Evolutionary conservation across 2,113 vertebrate species (phyloP), one percentile per base, ranked within the genome.

Genomic region (Solea solea): DNA sequence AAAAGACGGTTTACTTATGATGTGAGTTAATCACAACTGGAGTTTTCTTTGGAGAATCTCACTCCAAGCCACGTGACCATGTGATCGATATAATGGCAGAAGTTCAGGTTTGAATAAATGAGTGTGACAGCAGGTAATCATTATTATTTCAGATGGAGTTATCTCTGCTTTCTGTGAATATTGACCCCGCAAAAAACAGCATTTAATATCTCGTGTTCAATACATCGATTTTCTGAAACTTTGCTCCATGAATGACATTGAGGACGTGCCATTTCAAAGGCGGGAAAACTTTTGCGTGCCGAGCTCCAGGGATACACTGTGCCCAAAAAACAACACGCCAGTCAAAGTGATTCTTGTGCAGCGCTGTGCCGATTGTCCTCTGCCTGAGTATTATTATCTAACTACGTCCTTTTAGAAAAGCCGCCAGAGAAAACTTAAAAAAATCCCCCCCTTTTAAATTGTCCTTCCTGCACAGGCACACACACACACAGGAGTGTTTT

Each of bases 401-500:
- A 34, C 6, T 7, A 57, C 39, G 12, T 12, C 7, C 4, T 75
- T 54, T 45, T 15, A 27, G 48, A 49, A 61, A 28, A 21, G 44
- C 46, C 45, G 73, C 53, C 44, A 61, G 69, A 62, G 71, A 41
- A 8, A 44, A 61, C 16, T 7, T 10, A 11, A 46, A 13, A 52
- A 25, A 40, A 61, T 72, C 46, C 21, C 21, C 21, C 21, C 34
- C 54, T 69, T 80, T 82, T 13, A 80, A 62, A 27, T 65, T 11
- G 39, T 58, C 74, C 44, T 15, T 79, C 52, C 0, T 56, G 75
- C 34, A 4, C 1, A 34, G 34, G 10, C 67, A 65, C 66, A 66
- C 13, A 21, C 67, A 65, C 66, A 66, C 13, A 21, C 21, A 21
- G 21, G 56, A 52, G 58, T 59, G 69, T 87, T 90, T 84, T 82